A percentile compares a stretch with the other conserved stretches of the same genome.
Conservation (phyloP, 2,888 invertebrate genomes). For the Hofmannophila pseudospretella region DNA sequence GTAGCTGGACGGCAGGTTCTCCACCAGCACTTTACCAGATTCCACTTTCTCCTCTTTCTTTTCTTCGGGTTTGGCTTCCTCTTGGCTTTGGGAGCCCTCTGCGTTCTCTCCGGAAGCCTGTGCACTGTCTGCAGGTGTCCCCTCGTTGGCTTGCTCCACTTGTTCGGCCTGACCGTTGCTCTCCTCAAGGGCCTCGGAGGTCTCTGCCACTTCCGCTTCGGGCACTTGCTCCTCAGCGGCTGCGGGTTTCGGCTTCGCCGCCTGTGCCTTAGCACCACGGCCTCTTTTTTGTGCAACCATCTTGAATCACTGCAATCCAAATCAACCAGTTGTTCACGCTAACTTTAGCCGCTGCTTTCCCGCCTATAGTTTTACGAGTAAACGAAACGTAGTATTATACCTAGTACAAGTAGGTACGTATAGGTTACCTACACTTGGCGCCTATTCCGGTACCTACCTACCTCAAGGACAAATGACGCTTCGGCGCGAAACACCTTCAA, state of each 20-base stretch:
- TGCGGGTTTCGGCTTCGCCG: constrained; percentile 52
- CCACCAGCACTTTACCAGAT: constrained; percentile 70
- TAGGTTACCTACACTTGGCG: constrained; percentile 39
- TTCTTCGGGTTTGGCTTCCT: constrained; percentile 43
- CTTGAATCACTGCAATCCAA: constrained; percentile 35
- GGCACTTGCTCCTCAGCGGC: constrained; percentile 38
- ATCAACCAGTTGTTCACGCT: too few species aligned
- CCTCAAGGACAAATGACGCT: constrained; percentile 48
- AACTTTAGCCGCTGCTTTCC: too few species aligned
- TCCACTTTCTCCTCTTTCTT: constrained; percentile 65
- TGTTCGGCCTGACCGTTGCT: constrained; percentile 57
- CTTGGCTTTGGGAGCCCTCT: constrained; percentile 10
- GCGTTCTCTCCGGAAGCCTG: constrained; percentile 11
- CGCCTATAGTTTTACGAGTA: too few species aligned
- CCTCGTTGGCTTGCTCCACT: constrained; percentile 36
- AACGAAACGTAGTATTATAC: too few species aligned
- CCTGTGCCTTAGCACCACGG: constrained; percentile 62
- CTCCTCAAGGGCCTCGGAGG: constrained; percentile 40
- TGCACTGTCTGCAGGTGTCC: not conserved
- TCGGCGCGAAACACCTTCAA: constrained; percentile 38
- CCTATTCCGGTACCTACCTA: too few species aligned
- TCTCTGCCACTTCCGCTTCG: constrained; percentile 36
- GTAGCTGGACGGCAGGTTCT: constrained; percentile 66
- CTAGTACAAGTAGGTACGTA: too few species aligned
- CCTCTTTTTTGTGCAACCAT: constrained; percentile 72